Evolutionary conservation across 1,140 invertebrate genomes (phyloP).

Genomic region (Bombus waltoni): DNA sequence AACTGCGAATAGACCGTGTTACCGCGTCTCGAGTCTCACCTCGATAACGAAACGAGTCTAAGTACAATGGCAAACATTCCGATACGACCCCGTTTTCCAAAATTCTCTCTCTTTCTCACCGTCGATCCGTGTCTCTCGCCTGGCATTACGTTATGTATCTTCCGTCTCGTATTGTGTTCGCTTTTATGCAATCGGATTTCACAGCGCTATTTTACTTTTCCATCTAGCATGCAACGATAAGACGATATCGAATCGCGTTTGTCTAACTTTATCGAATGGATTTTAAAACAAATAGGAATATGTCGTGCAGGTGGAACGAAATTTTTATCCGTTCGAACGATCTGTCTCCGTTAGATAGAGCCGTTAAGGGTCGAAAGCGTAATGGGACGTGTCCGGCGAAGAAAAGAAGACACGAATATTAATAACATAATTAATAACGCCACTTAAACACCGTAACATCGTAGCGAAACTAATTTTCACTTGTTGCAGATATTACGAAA

Average conservation of each 20-base stretch:
- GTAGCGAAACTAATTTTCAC: not conserved
- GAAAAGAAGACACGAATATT: no score
- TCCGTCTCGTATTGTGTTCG: not conserved
- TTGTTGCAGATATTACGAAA: slow-evolving; percentile 87
- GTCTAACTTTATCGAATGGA: no score
- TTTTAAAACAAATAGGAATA: no score
- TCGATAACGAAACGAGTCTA: slow-evolving; percentile 61
- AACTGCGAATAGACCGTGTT: slow-evolving; percentile 33
- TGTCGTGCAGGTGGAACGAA: no score
- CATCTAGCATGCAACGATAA: accelerated
- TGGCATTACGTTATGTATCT: not conserved
- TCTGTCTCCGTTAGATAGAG: no score
- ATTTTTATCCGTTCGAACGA: no score
- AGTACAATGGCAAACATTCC: slow-evolving; percentile 54
- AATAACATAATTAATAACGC: not conserved
- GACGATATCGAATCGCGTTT: no score
- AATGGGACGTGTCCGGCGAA: accelerated
- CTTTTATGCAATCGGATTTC: not conserved
- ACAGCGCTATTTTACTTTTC: no score
- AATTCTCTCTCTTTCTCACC: slow-evolving; percentile 7
- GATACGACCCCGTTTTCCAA: slow-evolving; percentile 33
- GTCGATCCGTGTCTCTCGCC: not conserved
- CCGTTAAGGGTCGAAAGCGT: accelerated
- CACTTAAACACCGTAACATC: not conserved
- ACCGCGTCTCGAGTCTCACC: not conserved